A percentile compares a stretch with the other conserved stretches of the same genome.
Conservation (phyloP, 2,113 vertebrate genomes). For the Corythoichthys haematopterus region DNA sequence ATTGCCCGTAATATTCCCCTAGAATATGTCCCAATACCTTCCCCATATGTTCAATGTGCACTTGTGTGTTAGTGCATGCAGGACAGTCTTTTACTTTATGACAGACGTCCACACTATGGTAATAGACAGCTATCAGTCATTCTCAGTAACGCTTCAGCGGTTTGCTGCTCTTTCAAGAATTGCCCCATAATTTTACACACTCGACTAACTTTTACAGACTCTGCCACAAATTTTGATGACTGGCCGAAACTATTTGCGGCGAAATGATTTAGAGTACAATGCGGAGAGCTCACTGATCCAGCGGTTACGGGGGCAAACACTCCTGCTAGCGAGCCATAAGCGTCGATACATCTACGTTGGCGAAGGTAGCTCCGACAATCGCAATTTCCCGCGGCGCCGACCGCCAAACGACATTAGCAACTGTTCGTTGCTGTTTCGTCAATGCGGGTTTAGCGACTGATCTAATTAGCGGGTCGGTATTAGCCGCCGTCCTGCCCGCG, state of each 20-base stretch:
- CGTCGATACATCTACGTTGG: slow-evolving; percentile 17
- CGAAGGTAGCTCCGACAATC: slow-evolving; percentile 15
- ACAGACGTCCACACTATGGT: slow-evolving; percentile 30
- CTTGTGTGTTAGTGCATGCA: slow-evolving; percentile 12
- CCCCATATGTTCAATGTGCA: slow-evolving; percentile 15
- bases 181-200: slow-evolving; percentile 17
- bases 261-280: slow-evolving; percentile 28
- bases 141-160: slow-evolving; percentile 3
- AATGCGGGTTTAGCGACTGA: slow-evolving; percentile 23
- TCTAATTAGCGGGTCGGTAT: slow-evolving; percentile 46
- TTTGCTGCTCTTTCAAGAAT: slow-evolving; percentile 23
- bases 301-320: slow-evolving; percentile 28
- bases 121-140: slow-evolving; percentile 6
- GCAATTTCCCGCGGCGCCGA: neutral
- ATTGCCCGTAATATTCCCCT: too few relatives aligned
- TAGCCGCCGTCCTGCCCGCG: slow-evolving; percentile 42
- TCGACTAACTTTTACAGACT: slow-evolving; percentile 9
- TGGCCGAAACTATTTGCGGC: slow-evolving; percentile 23
- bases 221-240: slow-evolving; percentile 7
- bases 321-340: slow-evolving; percentile 25
- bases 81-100: slow-evolving; percentile 22
- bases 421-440: slow-evolving; percentile 23
- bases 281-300: slow-evolving; percentile 19
- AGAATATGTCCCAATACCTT: slow-evolving; percentile 22
- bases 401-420: slow-evolving; percentile 31